A percentile compares a stretch with the other conserved stretches of the same genome.
Evolutionary conservation across 2,888 invertebrate genomes (phyloP).

Genomic region (Drepana falcataria): DNA sequence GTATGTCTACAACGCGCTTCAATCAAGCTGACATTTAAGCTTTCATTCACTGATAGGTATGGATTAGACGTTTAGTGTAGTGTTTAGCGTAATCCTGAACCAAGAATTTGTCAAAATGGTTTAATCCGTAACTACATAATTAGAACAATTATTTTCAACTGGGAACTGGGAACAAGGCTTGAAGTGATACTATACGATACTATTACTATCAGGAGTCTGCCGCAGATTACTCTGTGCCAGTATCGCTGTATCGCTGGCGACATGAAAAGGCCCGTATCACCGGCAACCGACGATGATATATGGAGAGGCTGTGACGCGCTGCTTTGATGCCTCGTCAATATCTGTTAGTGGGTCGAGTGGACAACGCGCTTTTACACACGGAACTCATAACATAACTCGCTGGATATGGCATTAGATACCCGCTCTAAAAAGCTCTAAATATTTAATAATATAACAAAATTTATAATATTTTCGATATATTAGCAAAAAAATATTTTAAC

Average conservation of each 20-base stretch:
- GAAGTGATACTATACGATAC: too few species aligned
- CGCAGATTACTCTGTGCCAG: slow-evolving; percentile 17
- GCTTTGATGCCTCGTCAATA: slow-evolving; percentile 57
- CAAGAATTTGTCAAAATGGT: too few species aligned
- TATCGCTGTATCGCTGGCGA: slow-evolving; percentile 36
- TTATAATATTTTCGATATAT: too few species aligned
- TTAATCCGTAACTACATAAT: too few species aligned
- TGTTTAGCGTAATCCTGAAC: too few species aligned
- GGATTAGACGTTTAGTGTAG: too few species aligned
- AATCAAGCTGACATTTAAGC: too few species aligned
- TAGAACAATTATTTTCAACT: too few species aligned
- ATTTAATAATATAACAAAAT: not conserved
- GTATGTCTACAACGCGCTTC: too few species aligned
- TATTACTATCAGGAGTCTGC: slow-evolving; percentile 8
- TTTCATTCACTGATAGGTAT: too few species aligned
- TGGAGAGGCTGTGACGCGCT: slow-evolving; percentile 54
- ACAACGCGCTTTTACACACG: slow-evolving; percentile 18
- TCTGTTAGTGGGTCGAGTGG: slow-evolving; percentile 55
- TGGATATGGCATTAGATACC: not conserved
- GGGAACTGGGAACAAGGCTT: too few species aligned
- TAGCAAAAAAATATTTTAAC: too few species aligned
- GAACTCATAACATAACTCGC: slow-evolving; percentile 13
- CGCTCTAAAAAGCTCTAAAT: not conserved
- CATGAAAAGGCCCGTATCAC: slow-evolving; percentile 51
- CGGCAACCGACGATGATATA: slow-evolving; percentile 52